Conservation (phyloP, 2,113 vertebrate genomes). For the Petromus typicus region DNA sequence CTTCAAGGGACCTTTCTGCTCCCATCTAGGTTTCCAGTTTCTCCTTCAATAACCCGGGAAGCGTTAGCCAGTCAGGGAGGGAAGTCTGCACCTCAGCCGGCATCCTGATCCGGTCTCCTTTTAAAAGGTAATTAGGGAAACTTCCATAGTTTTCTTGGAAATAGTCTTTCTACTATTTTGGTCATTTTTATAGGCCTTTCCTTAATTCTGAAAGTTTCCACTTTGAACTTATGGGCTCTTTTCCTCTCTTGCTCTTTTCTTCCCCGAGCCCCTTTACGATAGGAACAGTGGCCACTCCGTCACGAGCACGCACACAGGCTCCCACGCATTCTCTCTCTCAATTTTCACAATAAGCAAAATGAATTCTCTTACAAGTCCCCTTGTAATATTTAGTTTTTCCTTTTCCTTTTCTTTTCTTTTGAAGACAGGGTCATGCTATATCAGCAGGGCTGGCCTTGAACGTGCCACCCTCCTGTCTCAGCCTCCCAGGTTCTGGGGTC, state of each 20-base stretch:
- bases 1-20: background rate
- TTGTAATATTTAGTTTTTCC: background rate
- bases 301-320: background rate
- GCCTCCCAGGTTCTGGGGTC: background rate
- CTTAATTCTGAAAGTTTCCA: conserved; percentile 38
- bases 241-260: background rate
- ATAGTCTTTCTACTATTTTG: background rate
- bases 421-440: background rate
- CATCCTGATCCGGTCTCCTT: background rate
- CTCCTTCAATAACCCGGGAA: background rate
- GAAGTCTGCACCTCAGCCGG: background rate
- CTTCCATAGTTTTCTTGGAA: background rate
- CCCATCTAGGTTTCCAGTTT: background rate
- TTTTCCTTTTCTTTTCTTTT: background rate
- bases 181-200: background rate
- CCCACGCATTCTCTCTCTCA: background rate
- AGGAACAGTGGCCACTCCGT: background rate
- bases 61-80: background rate
- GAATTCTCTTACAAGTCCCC: background rate
- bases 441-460: background rate
- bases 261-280: background rate
- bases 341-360: background rate
- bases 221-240: background rate
- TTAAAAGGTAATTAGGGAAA: conserved; percentile 24
- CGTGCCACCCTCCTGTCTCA: background rate